phyloP scores from a whole-genome alignment of 2,113 vertebrate species.

The Scalopus aquaticus region DNA sequence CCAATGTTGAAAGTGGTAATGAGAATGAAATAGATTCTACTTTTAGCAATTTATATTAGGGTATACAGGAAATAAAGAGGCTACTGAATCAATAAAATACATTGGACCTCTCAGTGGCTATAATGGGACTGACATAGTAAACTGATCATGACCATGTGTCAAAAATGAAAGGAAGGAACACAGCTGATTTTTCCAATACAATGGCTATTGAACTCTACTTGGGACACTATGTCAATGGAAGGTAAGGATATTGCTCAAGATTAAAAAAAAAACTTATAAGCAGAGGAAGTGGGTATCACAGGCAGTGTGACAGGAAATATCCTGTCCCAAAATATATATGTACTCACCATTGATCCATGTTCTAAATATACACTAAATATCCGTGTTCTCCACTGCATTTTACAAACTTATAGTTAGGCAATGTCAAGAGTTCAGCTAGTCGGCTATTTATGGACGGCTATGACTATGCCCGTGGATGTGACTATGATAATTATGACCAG shows the following conservation, averaged over 20 bases:
- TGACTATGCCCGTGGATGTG: neutral
- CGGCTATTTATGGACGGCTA: neutral
- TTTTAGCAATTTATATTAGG: conserved; percentile 51
- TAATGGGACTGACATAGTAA: conserved; percentile 25
- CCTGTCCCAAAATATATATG: neutral
- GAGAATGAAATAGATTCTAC: conserved; percentile 17
- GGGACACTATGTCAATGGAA: neutral
- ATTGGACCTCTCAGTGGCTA: neutral
- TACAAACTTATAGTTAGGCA: neutral
- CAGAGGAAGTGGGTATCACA: neutral
- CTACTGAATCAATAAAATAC: conserved; percentile 19
- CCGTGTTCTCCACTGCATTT: neutral
- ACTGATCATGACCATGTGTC: neutral
- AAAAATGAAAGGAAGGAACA: conserved; percentile 24
- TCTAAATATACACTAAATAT: neutral
- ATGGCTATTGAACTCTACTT: neutral
- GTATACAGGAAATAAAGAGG: conserved; percentile 39
- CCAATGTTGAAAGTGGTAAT: conserved; percentile 16
- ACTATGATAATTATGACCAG: neutral
- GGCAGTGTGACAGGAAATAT: neutral
- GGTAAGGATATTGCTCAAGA: neutral
- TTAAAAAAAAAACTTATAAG: neutral
- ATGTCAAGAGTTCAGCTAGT: neutral
- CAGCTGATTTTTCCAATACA: conserved; percentile 31
- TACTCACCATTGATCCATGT: no score